Conservation (phyloP, 1,140 invertebrate genomes). For the Yoshiicerus persimilis region DNA sequence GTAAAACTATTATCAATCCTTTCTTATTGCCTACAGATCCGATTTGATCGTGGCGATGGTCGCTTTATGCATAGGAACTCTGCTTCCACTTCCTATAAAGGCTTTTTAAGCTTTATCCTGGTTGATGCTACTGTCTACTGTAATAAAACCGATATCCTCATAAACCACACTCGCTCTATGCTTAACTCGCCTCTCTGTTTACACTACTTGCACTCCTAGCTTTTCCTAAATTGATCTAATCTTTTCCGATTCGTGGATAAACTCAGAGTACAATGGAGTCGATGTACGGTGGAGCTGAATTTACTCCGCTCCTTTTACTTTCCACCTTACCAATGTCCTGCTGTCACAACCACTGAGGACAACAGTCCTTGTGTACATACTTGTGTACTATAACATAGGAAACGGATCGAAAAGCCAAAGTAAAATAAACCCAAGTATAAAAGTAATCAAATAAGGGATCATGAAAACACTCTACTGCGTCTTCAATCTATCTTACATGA, state of each 20-base stretch:
- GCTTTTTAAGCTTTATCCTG: not conserved
- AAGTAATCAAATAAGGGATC: not conserved
- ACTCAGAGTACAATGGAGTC: not conserved
- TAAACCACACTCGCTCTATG: not conserved
- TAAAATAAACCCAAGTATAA: too few species aligned
- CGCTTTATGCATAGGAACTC: not conserved
- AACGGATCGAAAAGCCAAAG: not conserved
- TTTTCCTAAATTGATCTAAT: not conserved
- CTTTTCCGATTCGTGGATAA: not conserved
- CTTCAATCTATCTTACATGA: not conserved
- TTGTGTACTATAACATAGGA: too few species aligned
- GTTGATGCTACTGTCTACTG: not conserved
- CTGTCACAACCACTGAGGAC: not conserved
- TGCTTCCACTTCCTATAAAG: not conserved
- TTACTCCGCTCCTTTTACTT: not conserved
- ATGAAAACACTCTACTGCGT: not conserved
- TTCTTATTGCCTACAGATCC: not conserved
- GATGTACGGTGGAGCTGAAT: not conserved
- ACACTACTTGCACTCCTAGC: not conserved
- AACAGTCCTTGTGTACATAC: not conserved
- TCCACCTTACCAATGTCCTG: not conserved
- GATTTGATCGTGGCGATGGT: not conserved
- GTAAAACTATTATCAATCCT: not conserved
- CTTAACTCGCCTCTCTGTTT: not conserved
- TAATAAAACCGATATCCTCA: not conserved